These are phyloP conservation scores for Sus cebifrons DNA, from an alignment of 2,797 vertebrate species.

Conservation along the genomic window DNA sequence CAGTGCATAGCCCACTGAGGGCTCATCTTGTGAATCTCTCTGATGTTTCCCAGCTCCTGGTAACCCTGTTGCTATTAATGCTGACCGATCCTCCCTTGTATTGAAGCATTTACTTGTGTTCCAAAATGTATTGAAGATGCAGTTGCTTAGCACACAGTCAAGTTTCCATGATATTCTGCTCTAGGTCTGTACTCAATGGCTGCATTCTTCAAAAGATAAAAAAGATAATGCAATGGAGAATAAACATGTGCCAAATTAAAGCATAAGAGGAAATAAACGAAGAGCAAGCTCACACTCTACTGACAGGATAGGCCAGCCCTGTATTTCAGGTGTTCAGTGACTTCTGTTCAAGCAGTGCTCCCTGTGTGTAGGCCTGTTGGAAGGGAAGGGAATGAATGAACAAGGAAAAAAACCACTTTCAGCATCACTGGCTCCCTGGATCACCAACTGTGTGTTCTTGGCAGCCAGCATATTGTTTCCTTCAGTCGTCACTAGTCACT, in stretches of 20 bases:
- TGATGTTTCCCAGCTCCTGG: not conserved
- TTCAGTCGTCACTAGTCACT: not conserved
- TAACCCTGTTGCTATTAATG: not conserved
- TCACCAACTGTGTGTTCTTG: not conserved
- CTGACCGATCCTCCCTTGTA: not conserved
- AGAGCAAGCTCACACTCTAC: not conserved
- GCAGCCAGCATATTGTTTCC: not conserved
- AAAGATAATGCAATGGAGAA: not conserved
- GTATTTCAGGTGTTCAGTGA: not conserved
- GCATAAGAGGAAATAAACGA: conserved; percentile 1
- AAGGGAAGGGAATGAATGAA: not conserved
- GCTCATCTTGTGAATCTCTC: not conserved
- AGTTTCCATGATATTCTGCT: conserved; percentile 7
- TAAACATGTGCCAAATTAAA: not conserved
- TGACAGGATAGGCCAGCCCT: not conserved
- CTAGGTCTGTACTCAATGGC: not conserved
- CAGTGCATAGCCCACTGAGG: not conserved
- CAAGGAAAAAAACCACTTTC: not conserved
- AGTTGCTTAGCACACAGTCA: conserved; percentile 10
- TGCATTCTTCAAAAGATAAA: conserved; percentile 49
- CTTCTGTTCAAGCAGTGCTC: not conserved
- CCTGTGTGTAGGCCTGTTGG: not conserved
- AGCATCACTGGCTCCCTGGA: not conserved
- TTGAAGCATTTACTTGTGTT: conserved; percentile 55
- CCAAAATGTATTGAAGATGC: not conserved